A percentile compares a stretch with the other conserved stretches of the same genome.
Conservation (phyloP, 2,797 vertebrate species). For the Rhinoraja longicauda region DNA sequence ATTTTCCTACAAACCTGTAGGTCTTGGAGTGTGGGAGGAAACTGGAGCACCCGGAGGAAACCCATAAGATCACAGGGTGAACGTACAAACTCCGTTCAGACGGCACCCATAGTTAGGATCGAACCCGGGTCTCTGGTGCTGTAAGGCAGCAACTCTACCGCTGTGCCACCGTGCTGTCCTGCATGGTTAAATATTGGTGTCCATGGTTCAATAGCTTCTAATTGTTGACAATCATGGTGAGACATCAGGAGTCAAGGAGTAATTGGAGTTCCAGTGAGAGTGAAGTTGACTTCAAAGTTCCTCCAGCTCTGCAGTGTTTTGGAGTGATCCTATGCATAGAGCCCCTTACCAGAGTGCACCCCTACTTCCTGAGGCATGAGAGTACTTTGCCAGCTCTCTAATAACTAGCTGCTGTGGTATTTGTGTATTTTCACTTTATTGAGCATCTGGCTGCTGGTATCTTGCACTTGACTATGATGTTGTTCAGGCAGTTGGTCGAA, state of each 20-base stretch:
- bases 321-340: neutral
- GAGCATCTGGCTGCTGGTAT: neutral
- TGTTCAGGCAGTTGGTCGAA: neutral
- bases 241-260: neutral
- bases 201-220: neutral
- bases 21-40: no score
- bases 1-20: no score
- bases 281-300: neutral
- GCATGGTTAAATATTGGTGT: neutral
- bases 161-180: no score
- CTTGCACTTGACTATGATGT: neutral
- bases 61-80: no score
- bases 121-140: no score
- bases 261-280: neutral
- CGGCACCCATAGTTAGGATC: no score
- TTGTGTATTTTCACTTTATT: slow-evolving; percentile 12
- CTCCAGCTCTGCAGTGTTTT: neutral
- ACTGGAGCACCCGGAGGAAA: no score
- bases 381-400: neutral
- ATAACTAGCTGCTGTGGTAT: neutral
- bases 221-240: neutral
- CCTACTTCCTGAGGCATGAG: neutral
- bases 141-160: no score
- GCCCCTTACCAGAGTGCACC: neutral
- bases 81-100: no score